phyloP scores from a whole-genome alignment of 1,140 invertebrate genomes.

The Drosophila tropicalis region DNA sequence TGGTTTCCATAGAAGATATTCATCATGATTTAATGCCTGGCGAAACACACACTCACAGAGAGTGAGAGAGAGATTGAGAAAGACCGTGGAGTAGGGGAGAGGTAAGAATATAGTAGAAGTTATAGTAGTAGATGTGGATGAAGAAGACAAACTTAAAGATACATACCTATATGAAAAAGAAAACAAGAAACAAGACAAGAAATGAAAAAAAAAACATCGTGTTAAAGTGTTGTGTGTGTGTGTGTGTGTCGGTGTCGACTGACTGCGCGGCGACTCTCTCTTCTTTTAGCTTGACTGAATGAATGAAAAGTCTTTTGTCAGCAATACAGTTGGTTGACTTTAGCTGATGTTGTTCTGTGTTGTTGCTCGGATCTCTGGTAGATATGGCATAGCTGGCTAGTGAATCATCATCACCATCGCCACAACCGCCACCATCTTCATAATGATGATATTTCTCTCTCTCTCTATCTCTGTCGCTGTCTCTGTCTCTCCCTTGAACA shows the following conservation, averaged over 20 bases:
- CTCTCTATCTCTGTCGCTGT: not conserved
- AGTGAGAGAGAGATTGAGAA: not conserved
- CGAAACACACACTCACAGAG: not conserved
- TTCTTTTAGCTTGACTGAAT: conserved; percentile 2
- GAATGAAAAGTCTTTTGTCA: conserved; percentile 24
- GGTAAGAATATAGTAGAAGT: not conserved
- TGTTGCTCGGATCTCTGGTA: not conserved
- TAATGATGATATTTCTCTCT: not conserved
- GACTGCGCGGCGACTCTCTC: not conserved
- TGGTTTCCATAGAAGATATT: conserved; percentile 19
- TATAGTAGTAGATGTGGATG: not conserved
- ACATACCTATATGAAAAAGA: not conserved
- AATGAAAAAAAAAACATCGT: conserved; percentile 6
- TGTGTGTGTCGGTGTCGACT: not conserved
- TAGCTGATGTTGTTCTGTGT: not conserved
- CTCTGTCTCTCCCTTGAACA: not conserved
- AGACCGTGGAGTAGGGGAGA: too few relatives aligned
- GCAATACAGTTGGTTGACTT: conserved; percentile 17
- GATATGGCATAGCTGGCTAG: conserved; percentile 12
- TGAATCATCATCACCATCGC: conserved; percentile 20
- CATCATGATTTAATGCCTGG: conserved; percentile 22
- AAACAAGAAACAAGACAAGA: conserved; percentile 5
- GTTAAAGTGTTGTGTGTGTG: not conserved
- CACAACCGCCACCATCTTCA: not conserved
- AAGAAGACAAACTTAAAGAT: conserved; percentile 12